Conservation (phyloP, 2,888 invertebrate genomes). For the Eulithis prunata region DNA sequence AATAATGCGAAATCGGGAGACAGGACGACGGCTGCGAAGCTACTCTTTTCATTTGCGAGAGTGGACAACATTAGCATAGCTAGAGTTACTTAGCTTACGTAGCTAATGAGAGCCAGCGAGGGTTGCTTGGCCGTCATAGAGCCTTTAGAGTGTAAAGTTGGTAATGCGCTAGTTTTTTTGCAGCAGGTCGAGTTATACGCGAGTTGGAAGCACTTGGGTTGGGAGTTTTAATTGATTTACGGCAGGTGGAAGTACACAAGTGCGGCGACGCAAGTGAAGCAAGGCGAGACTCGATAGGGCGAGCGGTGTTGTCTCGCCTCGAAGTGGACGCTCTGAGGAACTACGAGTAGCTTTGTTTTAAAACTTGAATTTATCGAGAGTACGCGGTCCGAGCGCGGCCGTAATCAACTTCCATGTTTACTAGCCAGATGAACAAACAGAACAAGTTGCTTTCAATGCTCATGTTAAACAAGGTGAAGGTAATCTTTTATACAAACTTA, state of each 20-base stretch:
- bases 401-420: slow-evolving; percentile 51
- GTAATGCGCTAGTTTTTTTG: slow-evolving; percentile 50
- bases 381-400: slow-evolving; percentile 40
- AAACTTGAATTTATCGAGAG: slow-evolving; percentile 58
- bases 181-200: slow-evolving; percentile 39
- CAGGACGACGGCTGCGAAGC: slow-evolving; percentile 43
- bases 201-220: slow-evolving; percentile 52
- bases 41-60: slow-evolving; percentile 59
- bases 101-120: slow-evolving; percentile 45
- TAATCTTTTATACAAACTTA: slow-evolving; percentile 16
- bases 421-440: slow-evolving; percentile 34
- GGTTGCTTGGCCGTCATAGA: slow-evolving; percentile 28
- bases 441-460: slow-evolving; percentile 31
- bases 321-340: slow-evolving; percentile 43
- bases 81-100: slow-evolving; percentile 45
- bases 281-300: slow-evolving; percentile 29
- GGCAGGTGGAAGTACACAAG: slow-evolving; percentile 42
- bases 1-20: slow-evolving; percentile 71
- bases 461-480: slow-evolving; percentile 22
- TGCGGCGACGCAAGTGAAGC: slow-evolving; percentile 18
- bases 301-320: slow-evolving; percentile 42
- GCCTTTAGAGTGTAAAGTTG: slow-evolving; percentile 35
- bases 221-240: slow-evolving; percentile 72
- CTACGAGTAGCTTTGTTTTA: slow-evolving; percentile 49
- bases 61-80: slow-evolving; percentile 62